Conservation (phyloP, 1,140 invertebrate genomes). For the Platyscapa corneri region DNA sequence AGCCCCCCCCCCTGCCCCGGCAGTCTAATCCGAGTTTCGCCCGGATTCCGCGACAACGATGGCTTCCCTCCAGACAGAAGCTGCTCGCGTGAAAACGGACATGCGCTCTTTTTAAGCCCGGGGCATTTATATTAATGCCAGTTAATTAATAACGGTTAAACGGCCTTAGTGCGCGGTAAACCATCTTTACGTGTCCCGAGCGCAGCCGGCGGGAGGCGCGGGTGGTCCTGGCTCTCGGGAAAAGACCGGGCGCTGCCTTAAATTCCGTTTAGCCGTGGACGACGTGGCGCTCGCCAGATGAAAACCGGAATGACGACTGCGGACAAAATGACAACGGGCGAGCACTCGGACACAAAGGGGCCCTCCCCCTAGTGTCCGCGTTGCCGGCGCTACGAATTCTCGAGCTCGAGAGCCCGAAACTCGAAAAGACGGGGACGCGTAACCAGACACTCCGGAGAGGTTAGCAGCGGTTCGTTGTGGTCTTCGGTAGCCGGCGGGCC, state of each 20-base stretch:
- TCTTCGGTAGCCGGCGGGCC: too few relatives aligned
- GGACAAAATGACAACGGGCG: not conserved
- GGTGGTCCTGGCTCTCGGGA: constrained; percentile 12
- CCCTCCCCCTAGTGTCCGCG: too few relatives aligned
- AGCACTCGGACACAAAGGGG: not conserved
- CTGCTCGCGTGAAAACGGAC: constrained; percentile 48
- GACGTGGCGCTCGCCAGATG: not conserved
- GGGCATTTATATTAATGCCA: constrained; percentile 67
- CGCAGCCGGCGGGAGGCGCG: not conserved
- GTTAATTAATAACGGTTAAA: constrained; percentile 69
- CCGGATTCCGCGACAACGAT: too few relatives aligned
- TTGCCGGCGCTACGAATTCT: too few relatives aligned
- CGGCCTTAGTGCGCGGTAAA: constrained; percentile 50
- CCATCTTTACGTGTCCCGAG: constrained; percentile 37
- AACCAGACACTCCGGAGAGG: too few relatives aligned
- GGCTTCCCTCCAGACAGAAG: not conserved
- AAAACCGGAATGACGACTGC: not conserved
- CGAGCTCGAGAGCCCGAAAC: too few relatives aligned
- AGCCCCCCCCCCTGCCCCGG: too few relatives aligned
- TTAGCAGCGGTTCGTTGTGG: too few relatives aligned
- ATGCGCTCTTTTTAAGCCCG: constrained; percentile 67
- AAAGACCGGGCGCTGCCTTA: constrained; percentile 54
- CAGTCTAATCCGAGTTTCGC: not conserved
- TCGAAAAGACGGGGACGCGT: too few relatives aligned
- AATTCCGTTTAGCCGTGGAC: constrained; percentile 60